phyloP scores from a whole-genome alignment of 2,797 vertebrate genomes.

The Cyclura pinguis region DNA sequence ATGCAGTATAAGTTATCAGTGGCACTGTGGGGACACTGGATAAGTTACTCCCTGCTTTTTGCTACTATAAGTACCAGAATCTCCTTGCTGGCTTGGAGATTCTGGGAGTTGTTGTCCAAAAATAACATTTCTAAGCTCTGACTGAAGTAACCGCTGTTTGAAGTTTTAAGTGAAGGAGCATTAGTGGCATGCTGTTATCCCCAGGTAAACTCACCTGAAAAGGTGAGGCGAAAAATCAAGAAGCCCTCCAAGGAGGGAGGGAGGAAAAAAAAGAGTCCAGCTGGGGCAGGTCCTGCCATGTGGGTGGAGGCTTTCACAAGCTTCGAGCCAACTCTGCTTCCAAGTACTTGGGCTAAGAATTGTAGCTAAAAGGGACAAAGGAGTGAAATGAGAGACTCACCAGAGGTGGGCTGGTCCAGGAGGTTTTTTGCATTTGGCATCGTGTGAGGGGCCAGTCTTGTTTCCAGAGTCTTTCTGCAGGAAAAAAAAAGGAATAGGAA shows the following conservation, averaged over 20 bases:
- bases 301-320: no score
- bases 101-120: not conserved
- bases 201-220: not conserved
- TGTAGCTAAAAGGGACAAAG: not conserved
- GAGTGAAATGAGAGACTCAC: constrained; percentile 22
- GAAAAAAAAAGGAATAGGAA: constrained; percentile 4
- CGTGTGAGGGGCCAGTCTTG: not conserved
- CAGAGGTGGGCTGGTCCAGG: not conserved
- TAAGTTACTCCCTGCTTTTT: not conserved
- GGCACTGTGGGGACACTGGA: not conserved
- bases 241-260: not conserved
- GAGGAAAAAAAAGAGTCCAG: not conserved
- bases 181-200: no score
- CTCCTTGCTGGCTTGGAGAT: not conserved
- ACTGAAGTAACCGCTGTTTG: not conserved
- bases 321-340: not conserved
- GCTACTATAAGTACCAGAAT: not conserved
- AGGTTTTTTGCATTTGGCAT: not conserved
- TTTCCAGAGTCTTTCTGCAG: not conserved
- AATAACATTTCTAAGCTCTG: not conserved
- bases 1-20: not conserved
- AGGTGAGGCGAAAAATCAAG: not conserved
- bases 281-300: not conserved
- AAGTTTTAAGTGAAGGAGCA: not conserved
- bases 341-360: not conserved